Evolutionary conservation across 1,140 invertebrate species (phyloP), one percentile per base, ranked within the genome.

Genomic region (Meteorus sp.): DNA sequence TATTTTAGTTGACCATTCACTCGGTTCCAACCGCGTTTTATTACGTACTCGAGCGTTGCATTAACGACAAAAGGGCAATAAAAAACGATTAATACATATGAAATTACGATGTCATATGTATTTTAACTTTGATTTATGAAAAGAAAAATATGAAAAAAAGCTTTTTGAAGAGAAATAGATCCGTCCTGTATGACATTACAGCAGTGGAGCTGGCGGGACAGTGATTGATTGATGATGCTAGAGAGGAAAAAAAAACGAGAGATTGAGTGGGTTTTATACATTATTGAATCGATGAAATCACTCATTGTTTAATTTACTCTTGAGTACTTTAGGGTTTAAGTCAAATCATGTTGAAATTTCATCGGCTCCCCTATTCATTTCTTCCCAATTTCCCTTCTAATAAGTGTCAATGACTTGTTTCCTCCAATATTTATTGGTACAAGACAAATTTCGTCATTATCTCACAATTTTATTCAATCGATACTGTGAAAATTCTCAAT

Each of bases 41-140:
- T 48, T 48, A 23, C 45, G 25, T 29, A 48, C 23, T 48, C 23
- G 8, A 29, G 23, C 45, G 45, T 48, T 48, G 45, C 45, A 48
- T 25, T 48, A 48, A 48, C 45, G 23, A 15, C n/a, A 13, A 48
- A 29, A 48, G 22, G 45, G 45, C 23, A 48, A 48, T 48, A 48
- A 48, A n/a, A 27, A 48, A 48, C 45, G 23, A 48, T 48, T 27
- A 27, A 48, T 44, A n/a, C n/a, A 44, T 48, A 25, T 20, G 27
- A 48, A 25, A 22, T 25, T 22, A 48, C 20, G 45, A 48, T n/a
- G 23, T 11, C n/a, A 48, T 48, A 48, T 29, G n/a, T 25, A 27
- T n/a, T 25, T 48, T 48, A 22, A 22, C 11, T 13, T 29, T 25
- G 8, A 5, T 27, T 48, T 48, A 13, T 3, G n/a, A 29, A 25